Evolutionary conservation across 2,797 vertebrate species (phyloP), one percentile per base, ranked within the genome.

Genomic region (Lateolabrax maculatus): DNA sequence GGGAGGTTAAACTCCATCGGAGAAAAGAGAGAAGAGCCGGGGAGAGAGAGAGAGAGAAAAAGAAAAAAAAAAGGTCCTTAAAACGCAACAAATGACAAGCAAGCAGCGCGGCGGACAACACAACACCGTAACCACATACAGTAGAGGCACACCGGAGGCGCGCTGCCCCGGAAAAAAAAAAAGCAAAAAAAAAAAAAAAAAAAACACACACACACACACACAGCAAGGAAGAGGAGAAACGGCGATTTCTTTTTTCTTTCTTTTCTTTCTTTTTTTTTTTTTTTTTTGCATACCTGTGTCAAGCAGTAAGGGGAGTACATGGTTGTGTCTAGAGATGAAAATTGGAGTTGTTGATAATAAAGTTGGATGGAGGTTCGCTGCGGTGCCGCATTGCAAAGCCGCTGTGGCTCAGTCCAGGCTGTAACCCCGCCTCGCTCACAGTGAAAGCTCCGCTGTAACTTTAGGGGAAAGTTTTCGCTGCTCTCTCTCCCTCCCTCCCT

Each of bases 251-350:
- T 36, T 39, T n/a, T 71, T 77, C n/a, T n/a, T n/a, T n/a, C n/a
- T n/a, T n/a, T n/a, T n/a, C n/a, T n/a, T n/a, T n/a, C n/a, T n/a
- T n/a, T n/a, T n/a, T n/a, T n/a, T n/a, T n/a, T n/a, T n/a, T 12
- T 15, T 5, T 36, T 39, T n/a, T 71, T 77, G 94, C 91, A 75
- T 98, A 98, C 97, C 97, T 98, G 97, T 95, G 97, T 98, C 94
- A 98, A 93, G 96, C 97, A 98, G 96, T 98, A 97, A 71, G 97
- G 97, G 87, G 97, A 98, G 93, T 98, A 98, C 97, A 98, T 98
- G 92, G 94, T 91, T 93, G 89, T 80, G 93, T 94, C 90, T 95
- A 93, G 91, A 94, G 93, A 90, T 93, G 92, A 83, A 86, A 89
- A 83, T 80, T 86, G 87, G 86, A 92, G 92, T 84, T 83, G 92